Percentiles rank a stretch among this genome's conserved stretches.
These are phyloP conservation scores for Tricholauxania praeusta DNA, from an alignment of 2,888 invertebrate species.

Conservation along the genomic window DNA sequence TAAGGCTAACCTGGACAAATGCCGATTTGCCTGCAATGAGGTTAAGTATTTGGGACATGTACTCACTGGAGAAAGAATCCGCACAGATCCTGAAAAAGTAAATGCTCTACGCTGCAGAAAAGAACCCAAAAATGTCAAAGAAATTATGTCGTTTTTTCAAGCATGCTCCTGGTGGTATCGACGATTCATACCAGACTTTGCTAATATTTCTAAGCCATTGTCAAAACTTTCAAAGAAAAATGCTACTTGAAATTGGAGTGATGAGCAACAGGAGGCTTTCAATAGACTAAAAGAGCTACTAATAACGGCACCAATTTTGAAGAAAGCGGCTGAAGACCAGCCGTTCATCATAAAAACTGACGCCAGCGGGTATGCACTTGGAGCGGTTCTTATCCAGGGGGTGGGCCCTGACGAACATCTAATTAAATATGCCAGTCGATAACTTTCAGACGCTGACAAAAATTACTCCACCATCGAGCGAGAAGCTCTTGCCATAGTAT, in stretches of 20 bases:
- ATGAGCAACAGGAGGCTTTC: too few species aligned
- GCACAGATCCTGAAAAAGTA: too few species aligned
- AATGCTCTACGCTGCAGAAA: conserved; percentile 29
- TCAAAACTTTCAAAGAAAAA: too few species aligned
- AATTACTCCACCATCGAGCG: conserved; percentile 65
- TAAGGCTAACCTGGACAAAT: conserved; percentile 49
- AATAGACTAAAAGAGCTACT: too few species aligned
- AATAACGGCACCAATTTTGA: too few species aligned
- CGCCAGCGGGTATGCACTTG: conserved; percentile 42
- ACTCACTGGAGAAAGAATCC: too few species aligned
- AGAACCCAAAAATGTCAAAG: conserved; percentile 49
- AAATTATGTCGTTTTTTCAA: conserved; percentile 51
- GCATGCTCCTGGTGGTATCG: conserved; percentile 56
- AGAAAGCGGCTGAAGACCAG: too few species aligned
- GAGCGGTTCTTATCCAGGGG: conserved; percentile 42
- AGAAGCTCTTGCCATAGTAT: too few species aligned
- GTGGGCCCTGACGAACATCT: conserved; percentile 47
- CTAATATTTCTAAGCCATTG: conserved; percentile 51
- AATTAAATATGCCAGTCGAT: conserved; percentile 52
- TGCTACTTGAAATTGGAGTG: too few species aligned
- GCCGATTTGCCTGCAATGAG: too few species aligned
- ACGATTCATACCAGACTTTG: conserved; percentile 46
- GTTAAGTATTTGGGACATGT: too few species aligned
- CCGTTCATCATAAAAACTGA: conserved; percentile 42
- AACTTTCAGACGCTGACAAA: conserved; percentile 54